Base-by-base conservation (phyloP, 2,797 vertebrate genomes). In the Halcyon leucocephala region DNA sequence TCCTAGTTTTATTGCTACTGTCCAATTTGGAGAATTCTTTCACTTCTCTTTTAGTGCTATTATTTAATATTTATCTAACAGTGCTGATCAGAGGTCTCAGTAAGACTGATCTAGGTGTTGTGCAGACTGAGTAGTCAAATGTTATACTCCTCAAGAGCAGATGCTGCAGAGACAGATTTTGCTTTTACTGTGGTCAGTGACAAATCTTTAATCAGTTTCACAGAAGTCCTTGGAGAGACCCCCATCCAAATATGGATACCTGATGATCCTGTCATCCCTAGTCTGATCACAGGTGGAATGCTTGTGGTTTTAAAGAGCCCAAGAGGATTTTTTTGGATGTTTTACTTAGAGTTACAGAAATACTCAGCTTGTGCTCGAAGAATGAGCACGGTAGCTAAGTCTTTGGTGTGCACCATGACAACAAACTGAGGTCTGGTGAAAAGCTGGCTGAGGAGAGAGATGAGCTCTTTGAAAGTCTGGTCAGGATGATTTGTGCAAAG, bases 11-110 rank as follows among this genome's bases (percentile, higher is more conserved):
- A 97, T 81, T 93, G 91, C 88, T 77, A 46, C 78, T 89, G 67
- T 95, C 65, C 35, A 95, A 93, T 74, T 57, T 87, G 57, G 95
- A 80, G 90, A 90, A 95, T 87, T 80, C 33, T 93, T 94, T 80
- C 66, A 10, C 52, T 89, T 85, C 48, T 94, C 55, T 84, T 91
- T 84, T 82, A 84, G 29, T 69, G 42, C 39, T 89, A 17, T 94
- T 96, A 90, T 91, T 86, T 94, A 93, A 95, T 93, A 95, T 95
- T 95, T 90, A 82, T 92, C 41, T 77, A 80, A 66, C 26, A 83
- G 67, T 42, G 39, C 21, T 69, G 81, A 70, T 81, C 57, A 62
- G 55, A 77, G 25, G 31, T 37, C 58, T 91, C 70, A 70, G 6
- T 60, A 41, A 66, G 39, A 70, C 55, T n/a, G 14, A 69, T 74